Evolutionary conservation across 2,113 vertebrate genomes (phyloP), one percentile per base, ranked within the genome.

Genomic region (Zingel zingel): DNA sequence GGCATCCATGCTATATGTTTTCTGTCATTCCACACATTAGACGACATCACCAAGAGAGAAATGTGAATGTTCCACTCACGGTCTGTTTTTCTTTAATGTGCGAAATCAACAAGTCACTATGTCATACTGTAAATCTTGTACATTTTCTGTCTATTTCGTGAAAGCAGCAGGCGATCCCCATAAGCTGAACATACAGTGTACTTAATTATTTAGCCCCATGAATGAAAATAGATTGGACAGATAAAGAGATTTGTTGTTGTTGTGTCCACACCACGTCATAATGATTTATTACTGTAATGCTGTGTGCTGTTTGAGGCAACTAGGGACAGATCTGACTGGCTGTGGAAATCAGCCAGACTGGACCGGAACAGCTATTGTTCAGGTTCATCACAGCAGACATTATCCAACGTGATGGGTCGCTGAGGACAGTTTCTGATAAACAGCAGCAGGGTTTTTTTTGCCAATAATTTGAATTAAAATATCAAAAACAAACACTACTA

Each of bases 281-380:
- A 64, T 45, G 62, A 57, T 59, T 58, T 27, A 36, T 39, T 70
- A 10, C 9, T 39, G 39, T 9, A 53, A 71, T 74, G 50, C 7
- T 0, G 1, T 30, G 48, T 5, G 2, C 39, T 27, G 27, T 64
- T 50, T 43, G 12, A 51, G 50, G 51, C 6, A 6, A 77, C 51
- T 15, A 51, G 13, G 48, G 27, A 69, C 3, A 0, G 68, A 67
- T 48, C 67, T 57, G 63, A 73, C n/a, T 7, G 54, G 61, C 83
- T 10, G 14, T 84, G 76, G 39, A 77, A 84, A 87, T 78, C 62
- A 70, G 43, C 65, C 43, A 50, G 74, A 86, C 77, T 79, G 78
- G 30, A 80, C 62, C 64, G 74, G 81, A 86, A 85, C 82, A 88
- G 86, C 3, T 58, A 88, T 86, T 50, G 74, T 81, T 85, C 2